These are phyloP conservation scores for Hydrotaea cyrtoneurina DNA, from an alignment of 2,888 invertebrate species.

Conservation along the genomic window DNA sequence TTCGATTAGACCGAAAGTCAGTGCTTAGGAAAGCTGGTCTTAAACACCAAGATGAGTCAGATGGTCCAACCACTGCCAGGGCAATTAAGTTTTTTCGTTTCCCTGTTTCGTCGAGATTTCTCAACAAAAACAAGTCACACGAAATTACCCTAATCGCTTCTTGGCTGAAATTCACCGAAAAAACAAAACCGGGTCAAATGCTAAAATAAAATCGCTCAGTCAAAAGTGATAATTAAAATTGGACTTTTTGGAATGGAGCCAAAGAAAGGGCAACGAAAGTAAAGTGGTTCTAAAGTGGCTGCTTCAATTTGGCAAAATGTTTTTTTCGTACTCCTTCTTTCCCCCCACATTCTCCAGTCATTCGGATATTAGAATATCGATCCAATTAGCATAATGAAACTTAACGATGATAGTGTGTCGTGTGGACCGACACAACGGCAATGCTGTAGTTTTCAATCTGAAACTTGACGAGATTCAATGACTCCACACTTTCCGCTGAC, in stretches of 20 bases:
- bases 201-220: background rate
- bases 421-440: too few relatives aligned
- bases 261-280: background rate
- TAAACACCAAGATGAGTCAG: too few relatives aligned
- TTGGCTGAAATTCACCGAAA: background rate
- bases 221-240: background rate
- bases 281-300: background rate
- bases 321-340: background rate
- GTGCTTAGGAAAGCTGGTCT: too few relatives aligned
- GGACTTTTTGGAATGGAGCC: background rate
- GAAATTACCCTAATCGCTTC: background rate
- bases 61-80: too few relatives aligned
- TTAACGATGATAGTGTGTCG: background rate
- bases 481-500: too few relatives aligned
- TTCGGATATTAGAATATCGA: background rate
- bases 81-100: background rate
- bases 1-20: too few relatives aligned
- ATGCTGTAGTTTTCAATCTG: too few relatives aligned
- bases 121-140: background rate
- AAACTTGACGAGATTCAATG: too few relatives aligned
- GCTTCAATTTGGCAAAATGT: background rate
- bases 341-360: background rate
- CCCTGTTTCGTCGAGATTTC: background rate
- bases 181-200: constrained; percentile 23
- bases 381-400: constrained; percentile 28